Base-by-base conservation (phyloP, 2,797 vertebrate species). In the Crax fasciolata region DNA sequence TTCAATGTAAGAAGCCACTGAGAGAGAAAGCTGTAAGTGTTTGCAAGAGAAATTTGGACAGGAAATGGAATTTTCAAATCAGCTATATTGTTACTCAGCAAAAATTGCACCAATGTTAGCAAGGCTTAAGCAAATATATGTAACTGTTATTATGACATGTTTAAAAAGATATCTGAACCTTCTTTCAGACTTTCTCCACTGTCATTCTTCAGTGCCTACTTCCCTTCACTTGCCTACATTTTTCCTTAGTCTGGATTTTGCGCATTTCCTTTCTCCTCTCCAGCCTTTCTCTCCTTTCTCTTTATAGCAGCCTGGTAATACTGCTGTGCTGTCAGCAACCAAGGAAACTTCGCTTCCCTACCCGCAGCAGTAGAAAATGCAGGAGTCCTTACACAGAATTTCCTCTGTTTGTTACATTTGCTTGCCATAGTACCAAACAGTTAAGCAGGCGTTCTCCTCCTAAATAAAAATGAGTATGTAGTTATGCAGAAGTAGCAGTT, bases 21-120 rank as follows among this genome's bases (percentile, higher is more conserved):
- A 54, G 52, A 87, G 46, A 84, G 81, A 93, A 96, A 84, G 16
- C 62, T 90, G 54, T 57, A 85, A 75, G 85, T 41, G 67, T 49
- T 79, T 72, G 46, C 46, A 49, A 58, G 55, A 90, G 48, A 85
- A 65, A 91, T 93, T 95, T 97, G 94, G 41, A 94, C 62, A 89
- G 55, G 14, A 88, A 91, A 83, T 91, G 41, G 13, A 57, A 89
- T 94, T 87, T 96, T 83, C 75, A 63, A 73, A 92, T 95, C 55
- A 87, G 57, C 63, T 73, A 30, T 20, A 27, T 58, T 78, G 35
- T 65, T 91, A 70, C 68, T 72, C 27, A 65, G 35, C 23, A 88
- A 84, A 86, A 91, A 86, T 10, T 66, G 39, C 62, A 84, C 25
- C 48, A 70, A 38, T 51, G 46, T 21, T 62, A 30, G 59, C 25